Base-by-base conservation (phyloP, 2,113 vertebrate species). In the Oreotrochilus melanogaster region DNA sequence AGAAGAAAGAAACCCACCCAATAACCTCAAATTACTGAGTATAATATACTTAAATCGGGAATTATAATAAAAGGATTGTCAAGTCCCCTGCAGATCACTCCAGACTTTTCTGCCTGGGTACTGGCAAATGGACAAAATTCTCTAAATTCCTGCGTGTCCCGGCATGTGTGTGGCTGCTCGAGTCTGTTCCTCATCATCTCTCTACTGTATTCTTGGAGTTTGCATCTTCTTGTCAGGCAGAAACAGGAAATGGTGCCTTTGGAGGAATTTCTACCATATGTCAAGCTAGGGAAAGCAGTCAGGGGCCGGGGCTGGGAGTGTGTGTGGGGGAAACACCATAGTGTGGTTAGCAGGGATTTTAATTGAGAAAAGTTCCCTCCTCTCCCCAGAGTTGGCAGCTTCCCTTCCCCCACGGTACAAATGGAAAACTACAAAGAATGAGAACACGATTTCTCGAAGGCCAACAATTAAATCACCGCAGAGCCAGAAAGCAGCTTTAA, bases 121-220 rank as follows among this genome's bases (percentile, higher is more conserved):
- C 82, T 93, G 96, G 94, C 96, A 96, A 89, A 84, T 53, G 90
- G 90, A 96, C 95, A 95, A 96, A 88, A 96, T 97, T 95, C 88
- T 93, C 73, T 51, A 67, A 80, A 96, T 96, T 96, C 96, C 50
- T 96, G 90, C 93, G 74, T 86, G 92, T 88, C 92, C 92, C 93
- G 93, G 94, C 94, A 88, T 95, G 93, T 57, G 85, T 70, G 64
- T 1, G 19, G 88, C 82, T 86, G 96, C 94, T 79, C 62, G 72
- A 78, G 67, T 71, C 94, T 96, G 93, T 92, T 96, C 88, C 69
- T 96, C 92, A 94, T 96, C 94, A 95, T 92, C 39, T 67, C 67
- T 88, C 86, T 60, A 94, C 94, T 94, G 85, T 93, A 88, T 90
- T 93, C 92, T 95, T 95, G 94, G 94, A 97, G 94, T 85, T 92